Conservation (phyloP, 1,140 invertebrate genomes). For the Lepidostoma basale region DNA sequence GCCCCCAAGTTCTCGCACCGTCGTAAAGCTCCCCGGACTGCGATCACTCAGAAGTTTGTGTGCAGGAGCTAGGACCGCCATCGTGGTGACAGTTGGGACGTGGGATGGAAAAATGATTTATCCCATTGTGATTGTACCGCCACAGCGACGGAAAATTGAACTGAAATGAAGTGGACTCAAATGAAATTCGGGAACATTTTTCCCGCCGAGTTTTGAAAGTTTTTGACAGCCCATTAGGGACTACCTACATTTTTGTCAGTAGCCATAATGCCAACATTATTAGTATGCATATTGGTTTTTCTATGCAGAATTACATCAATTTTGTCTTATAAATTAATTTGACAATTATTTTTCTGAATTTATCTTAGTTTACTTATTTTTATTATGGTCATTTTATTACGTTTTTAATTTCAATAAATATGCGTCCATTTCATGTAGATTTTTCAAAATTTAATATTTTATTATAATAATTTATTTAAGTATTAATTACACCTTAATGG, state of each 20-base stretch:
- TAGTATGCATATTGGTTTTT: neutral
- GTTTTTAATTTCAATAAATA: neutral
- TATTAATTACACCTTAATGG: too few relatives aligned
- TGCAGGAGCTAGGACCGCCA: neutral
- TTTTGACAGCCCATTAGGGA: constrained; percentile 10
- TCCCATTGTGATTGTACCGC: constrained; percentile 4
- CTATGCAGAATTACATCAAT: neutral
- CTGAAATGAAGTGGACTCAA: neutral
- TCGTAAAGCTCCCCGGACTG: neutral
- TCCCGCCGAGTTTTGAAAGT: neutral
- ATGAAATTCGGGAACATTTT: neutral
- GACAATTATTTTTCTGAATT: neutral
- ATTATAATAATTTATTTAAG: too few relatives aligned
- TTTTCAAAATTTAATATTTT: too few relatives aligned
- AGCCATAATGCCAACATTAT: neutral
- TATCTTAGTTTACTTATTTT: neutral
- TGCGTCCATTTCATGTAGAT: neutral
- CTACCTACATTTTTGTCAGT: neutral
- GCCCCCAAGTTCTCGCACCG: neutral
- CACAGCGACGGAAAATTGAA: neutral
- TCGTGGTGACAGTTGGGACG: constrained; percentile 8
- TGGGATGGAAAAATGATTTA: constrained; percentile 14
- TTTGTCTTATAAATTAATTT: neutral
- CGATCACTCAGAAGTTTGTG: neutral
- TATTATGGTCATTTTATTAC: neutral